phyloP scores from a whole-genome alignment of 2,888 invertebrate species.

The Euzophera pinguis region DNA sequence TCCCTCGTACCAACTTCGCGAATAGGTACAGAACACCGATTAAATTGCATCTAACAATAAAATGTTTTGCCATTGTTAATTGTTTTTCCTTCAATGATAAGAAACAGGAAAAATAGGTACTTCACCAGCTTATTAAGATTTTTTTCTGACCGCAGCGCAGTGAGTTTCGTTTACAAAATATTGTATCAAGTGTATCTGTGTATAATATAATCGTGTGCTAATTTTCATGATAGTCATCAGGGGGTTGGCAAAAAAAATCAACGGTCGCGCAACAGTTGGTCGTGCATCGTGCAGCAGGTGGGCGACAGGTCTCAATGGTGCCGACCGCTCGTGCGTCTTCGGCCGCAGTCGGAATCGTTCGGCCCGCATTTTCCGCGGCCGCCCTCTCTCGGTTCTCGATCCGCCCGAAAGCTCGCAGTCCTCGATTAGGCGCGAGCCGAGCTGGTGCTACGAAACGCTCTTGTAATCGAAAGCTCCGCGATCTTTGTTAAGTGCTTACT shows the following conservation, averaged over 20 bases:
- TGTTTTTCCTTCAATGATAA: constrained; percentile 48
- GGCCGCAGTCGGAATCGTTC: constrained; percentile 31
- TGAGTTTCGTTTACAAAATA: background rate
- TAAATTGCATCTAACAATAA: constrained; percentile 12
- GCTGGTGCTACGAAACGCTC: constrained; percentile 45
- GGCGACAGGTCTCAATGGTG: constrained; percentile 62
- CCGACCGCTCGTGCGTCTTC: constrained; percentile 35
- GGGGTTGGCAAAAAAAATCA: constrained; percentile 68
- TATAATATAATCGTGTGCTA: constrained; percentile 37
- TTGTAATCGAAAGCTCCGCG: constrained; percentile 39
- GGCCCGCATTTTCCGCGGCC: constrained; percentile 59
- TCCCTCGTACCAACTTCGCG: constrained; percentile 11
- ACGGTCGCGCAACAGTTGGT: constrained; percentile 79
- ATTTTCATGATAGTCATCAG: constrained; percentile 56
- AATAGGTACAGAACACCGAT: constrained; percentile 6
- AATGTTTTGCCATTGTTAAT: constrained; percentile 23
- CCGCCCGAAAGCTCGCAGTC: constrained; percentile 77
- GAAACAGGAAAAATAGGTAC: constrained; percentile 40
- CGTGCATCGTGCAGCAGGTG: constrained; percentile 74
- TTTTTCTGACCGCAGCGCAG: background rate
- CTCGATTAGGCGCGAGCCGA: constrained; percentile 57
- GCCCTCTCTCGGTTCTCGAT: constrained; percentile 72
- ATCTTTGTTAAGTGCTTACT: constrained; percentile 29
- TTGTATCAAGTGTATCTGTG: background rate
- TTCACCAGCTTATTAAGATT: background rate